A percentile compares a stretch with the other conserved stretches of the same genome.
phyloP scores from a whole-genome alignment of 2,113 vertebrate genomes.

The Platichthys flesus region DNA sequence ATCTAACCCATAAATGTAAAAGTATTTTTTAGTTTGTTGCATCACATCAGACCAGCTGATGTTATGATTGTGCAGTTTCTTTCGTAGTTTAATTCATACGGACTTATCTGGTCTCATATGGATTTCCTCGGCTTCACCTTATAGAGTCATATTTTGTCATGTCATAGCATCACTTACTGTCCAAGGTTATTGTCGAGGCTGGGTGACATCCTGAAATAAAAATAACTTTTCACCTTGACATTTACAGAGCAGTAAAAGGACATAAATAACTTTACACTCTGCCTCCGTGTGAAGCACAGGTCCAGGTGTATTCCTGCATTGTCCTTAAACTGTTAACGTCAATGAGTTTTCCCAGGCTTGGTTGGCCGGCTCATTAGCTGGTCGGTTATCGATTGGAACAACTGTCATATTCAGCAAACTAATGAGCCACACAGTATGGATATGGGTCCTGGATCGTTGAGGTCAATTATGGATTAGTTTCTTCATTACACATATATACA shows the following conservation, averaged over 20 bases:
- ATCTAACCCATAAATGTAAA: no score
- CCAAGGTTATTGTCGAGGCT: conserved; percentile 12
- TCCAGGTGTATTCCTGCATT: not conserved
- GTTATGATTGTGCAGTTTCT: not conserved
- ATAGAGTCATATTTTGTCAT: conserved; percentile 17
- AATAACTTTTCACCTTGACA: conserved; percentile 36
- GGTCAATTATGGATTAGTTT: conserved; percentile 38
- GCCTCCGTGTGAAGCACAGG: not conserved
- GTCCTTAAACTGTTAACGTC: conserved; percentile 16
- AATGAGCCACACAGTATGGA: conserved; percentile 44
- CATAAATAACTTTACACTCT: conserved; percentile 21
- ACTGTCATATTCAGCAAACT: conserved; percentile 53
- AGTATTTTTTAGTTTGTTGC: not conserved
- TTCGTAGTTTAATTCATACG: not conserved
- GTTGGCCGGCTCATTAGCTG: conserved; percentile 40
- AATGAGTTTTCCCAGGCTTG: conserved; percentile 15
- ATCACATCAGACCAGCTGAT: conserved; percentile 1
- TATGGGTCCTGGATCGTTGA: conserved; percentile 35
- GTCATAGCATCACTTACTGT: not conserved
- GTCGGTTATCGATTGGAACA: conserved; percentile 50
- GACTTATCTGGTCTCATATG: not conserved
- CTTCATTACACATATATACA: conserved; percentile 8
- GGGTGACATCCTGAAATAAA: conserved; percentile 19
- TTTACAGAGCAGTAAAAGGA: conserved; percentile 5
- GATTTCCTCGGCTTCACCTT: conserved; percentile 1